phyloP scores from a whole-genome alignment of 2,888 invertebrate species.

The Tiliacea citrago region DNA sequence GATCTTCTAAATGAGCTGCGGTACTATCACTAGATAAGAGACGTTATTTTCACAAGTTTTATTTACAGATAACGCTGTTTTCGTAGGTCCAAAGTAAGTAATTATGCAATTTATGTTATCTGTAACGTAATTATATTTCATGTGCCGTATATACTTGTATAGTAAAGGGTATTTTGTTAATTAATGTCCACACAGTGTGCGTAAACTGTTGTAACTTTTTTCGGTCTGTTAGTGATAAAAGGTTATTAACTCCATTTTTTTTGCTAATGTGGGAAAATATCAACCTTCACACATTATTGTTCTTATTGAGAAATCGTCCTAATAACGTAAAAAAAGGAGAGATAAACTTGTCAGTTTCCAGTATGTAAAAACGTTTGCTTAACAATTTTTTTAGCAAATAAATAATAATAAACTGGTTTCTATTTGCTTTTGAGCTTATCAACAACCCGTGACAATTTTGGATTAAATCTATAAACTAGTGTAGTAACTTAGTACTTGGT shows the following conservation, averaged over 20 bases:
- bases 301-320: background rate
- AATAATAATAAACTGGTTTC: background rate
- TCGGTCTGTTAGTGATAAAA: constrained; percentile 23
- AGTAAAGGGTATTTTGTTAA: constrained; percentile 14
- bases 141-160: constrained; percentile 40
- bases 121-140: constrained; percentile 44
- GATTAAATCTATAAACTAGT: background rate
- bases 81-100: constrained; percentile 72
- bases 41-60: constrained; percentile 49
- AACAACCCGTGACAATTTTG: background rate
- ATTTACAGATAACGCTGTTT: constrained; percentile 65
- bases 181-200: background rate
- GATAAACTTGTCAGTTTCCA: background rate
- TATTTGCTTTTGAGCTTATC: background rate
- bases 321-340: background rate
- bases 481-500: background rate
- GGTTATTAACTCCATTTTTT: constrained; percentile 1
- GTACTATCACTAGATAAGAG: constrained; percentile 53
- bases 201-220: constrained; percentile 11
- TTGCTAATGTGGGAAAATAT: background rate
- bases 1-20: constrained; percentile 34
- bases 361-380: background rate
- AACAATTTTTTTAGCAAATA: background rate
- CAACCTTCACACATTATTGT: constrained; percentile 1
- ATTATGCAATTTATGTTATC: constrained; percentile 70